Conservation (phyloP, 1,140 invertebrate species). For the Eriosoma lanigerum region DNA sequence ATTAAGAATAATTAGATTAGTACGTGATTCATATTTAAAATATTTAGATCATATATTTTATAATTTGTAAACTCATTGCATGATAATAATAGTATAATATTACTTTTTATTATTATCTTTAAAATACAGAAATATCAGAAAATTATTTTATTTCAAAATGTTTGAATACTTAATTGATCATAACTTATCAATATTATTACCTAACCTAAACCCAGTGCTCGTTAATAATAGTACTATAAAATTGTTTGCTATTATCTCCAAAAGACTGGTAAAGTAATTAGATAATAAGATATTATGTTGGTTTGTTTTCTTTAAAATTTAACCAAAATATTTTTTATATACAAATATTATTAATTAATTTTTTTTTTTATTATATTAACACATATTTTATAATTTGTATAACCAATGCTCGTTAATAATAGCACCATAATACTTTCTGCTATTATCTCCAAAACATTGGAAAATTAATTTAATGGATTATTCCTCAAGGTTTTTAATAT, state of each 20-base stretch:
- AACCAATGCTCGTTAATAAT: background rate
- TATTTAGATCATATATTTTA: no score
- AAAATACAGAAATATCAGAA: no score
- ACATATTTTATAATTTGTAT: background rate
- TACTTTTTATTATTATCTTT: conserved; percentile 9
- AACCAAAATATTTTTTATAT: background rate
- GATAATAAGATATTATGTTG: background rate
- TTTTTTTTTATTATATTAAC: no score
- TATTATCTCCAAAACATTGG: conserved; percentile 16
- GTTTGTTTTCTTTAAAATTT: background rate
- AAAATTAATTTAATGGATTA: background rate
- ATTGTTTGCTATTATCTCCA: conserved; percentile 27
- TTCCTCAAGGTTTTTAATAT: no score
- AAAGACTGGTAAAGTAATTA: conserved; percentile 12
- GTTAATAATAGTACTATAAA: conserved; percentile 14
- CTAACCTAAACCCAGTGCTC: conserved; percentile 36
- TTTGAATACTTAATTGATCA: no score
- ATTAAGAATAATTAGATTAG: no score
- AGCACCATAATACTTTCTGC: background rate
- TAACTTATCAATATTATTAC: no score
- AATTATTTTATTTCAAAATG: no score
- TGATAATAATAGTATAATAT: background rate
- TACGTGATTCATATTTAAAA: no score
- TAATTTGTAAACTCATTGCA: background rate
- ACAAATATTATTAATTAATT: no score